A percentile compares a stretch with the other conserved stretches of the same genome.
Evolutionary conservation across 2,888 invertebrate species (phyloP).

Genomic region (Euplexia lucipara): DNA sequence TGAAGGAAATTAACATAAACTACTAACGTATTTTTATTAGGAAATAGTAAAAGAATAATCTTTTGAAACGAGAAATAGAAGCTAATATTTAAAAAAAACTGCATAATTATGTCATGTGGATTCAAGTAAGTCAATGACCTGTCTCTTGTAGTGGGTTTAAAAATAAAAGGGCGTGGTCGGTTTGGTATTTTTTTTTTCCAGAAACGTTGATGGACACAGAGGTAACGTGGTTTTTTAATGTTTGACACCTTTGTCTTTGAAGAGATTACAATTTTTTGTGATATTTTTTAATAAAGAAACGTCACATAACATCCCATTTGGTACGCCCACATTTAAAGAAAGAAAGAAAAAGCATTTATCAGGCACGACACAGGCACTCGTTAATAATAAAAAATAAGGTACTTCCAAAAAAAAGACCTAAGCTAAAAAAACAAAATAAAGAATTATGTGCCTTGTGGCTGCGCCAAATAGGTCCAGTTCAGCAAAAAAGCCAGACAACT

Average conservation of each 20-base stretch:
- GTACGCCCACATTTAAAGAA: too few species aligned
- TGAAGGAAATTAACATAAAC: slow-evolving; percentile 51
- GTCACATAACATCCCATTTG: too few species aligned
- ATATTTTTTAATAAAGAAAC: too few species aligned
- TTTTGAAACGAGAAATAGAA: not conserved
- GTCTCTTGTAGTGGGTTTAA: not conserved
- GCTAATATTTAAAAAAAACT: slow-evolving; percentile 7
- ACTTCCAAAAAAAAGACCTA: too few species aligned
- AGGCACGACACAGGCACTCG: too few species aligned
- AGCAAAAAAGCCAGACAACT: too few species aligned
- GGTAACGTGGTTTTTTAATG: not conserved
- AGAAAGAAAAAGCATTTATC: too few species aligned
- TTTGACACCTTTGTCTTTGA: not conserved
- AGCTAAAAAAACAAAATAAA: too few species aligned
- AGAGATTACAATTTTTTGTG: not conserved
- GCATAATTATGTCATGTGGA: not conserved
- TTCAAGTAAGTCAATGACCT: slow-evolving; percentile 25
- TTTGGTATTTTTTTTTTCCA: too few species aligned
- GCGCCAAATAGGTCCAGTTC: too few species aligned
- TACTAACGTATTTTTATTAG: slow-evolving; percentile 45
- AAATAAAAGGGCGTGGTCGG: slow-evolving; percentile 4
- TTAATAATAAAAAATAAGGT: too few species aligned
- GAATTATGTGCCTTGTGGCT: too few species aligned
- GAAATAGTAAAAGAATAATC: slow-evolving; percentile 42
- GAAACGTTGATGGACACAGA: not conserved